Evolutionary conservation across 2,888 invertebrate genomes (phyloP).

Genomic region (Chrysomela aeneicollis): DNA sequence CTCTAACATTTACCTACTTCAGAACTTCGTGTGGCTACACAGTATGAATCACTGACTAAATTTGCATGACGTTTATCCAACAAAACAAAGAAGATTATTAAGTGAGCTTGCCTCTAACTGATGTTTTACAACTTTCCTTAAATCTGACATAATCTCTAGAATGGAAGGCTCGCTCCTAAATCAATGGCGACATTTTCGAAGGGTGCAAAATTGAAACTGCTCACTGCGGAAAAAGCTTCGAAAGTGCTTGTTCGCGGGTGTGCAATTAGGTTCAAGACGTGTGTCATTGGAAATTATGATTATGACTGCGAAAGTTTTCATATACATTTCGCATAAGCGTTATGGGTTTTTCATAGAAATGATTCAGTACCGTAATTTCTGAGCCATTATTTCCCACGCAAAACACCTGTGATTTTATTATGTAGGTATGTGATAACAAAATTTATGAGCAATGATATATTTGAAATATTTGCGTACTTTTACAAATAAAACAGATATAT

Average conservation of each 20-base stretch:
- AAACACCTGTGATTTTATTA: too few relatives aligned
- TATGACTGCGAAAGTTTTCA: too few relatives aligned
- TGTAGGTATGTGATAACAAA: too few relatives aligned
- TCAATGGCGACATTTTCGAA: slow-evolving; percentile 21
- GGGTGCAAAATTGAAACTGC: slow-evolving; percentile 6
- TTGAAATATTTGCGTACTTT: too few relatives aligned
- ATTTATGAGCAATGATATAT: too few relatives aligned
- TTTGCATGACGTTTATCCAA: slow-evolving; percentile 5
- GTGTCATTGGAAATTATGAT: too few relatives aligned
- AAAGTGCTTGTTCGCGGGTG: slow-evolving; percentile 11
- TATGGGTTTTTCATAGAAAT: too few relatives aligned
- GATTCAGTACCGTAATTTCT: too few relatives aligned
- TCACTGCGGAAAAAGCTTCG: slow-evolving; percentile 21
- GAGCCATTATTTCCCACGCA: too few relatives aligned
- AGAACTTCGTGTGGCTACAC: not conserved
- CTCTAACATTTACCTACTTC: too few relatives aligned
- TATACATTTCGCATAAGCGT: too few relatives aligned
- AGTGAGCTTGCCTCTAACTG: slow-evolving; percentile 5
- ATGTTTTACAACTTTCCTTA: slow-evolving; percentile 16
- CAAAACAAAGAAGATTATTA: slow-evolving; percentile 17
- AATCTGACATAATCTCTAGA: slow-evolving; percentile 13
- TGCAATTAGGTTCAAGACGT: not conserved
- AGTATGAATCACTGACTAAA: not conserved
- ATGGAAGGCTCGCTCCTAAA: slow-evolving; percentile 15
- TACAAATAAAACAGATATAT: too few relatives aligned